A percentile compares a stretch with the other conserved stretches of the same genome.
phyloP scores from a whole-genome alignment of 2,888 invertebrate species.

The Trachelus stipa region DNA sequence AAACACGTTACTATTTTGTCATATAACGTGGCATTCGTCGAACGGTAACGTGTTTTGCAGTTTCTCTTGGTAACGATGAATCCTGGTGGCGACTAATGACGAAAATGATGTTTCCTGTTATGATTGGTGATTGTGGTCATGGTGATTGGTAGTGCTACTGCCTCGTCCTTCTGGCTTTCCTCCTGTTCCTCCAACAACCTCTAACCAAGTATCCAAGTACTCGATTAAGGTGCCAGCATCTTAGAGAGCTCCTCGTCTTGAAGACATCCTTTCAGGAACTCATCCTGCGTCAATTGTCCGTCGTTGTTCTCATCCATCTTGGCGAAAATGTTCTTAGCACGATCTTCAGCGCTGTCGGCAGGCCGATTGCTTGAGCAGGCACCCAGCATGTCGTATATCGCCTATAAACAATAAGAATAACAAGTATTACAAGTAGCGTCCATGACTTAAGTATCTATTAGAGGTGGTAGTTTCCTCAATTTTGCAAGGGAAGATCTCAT shows the following conservation, averaged over 20 bases:
- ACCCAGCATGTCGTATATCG: constrained; percentile 99
- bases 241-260: constrained; percentile 96
- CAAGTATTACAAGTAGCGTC: neutral
- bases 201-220: constrained; percentile 17
- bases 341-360: constrained; percentile 95
- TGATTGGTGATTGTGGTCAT: neutral
- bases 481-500: neutral
- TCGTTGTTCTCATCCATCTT: constrained; percentile 99
- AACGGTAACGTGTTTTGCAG: neutral
- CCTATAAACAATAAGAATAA: constrained; percentile 70
- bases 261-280: constrained; percentile 97
- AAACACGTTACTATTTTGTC: neutral
- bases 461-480: neutral
- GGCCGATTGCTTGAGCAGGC: constrained; percentile 96
- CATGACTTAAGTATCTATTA: neutral
- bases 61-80: neutral
- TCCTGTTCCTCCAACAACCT: neutral
- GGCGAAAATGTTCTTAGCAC: constrained; percentile 98
- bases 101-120: neutral
- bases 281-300: constrained; percentile 97
- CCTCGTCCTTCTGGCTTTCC: neutral
- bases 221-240: constrained; percentile 91
- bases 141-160: constrained; percentile 3
- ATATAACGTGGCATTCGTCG: neutral
- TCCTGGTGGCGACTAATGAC: neutral